A percentile compares a stretch with the other conserved stretches of the same genome.
Evolutionary conservation across 2,797 vertebrate species (phyloP).

Genomic region (Bradypodion ventrale): DNA sequence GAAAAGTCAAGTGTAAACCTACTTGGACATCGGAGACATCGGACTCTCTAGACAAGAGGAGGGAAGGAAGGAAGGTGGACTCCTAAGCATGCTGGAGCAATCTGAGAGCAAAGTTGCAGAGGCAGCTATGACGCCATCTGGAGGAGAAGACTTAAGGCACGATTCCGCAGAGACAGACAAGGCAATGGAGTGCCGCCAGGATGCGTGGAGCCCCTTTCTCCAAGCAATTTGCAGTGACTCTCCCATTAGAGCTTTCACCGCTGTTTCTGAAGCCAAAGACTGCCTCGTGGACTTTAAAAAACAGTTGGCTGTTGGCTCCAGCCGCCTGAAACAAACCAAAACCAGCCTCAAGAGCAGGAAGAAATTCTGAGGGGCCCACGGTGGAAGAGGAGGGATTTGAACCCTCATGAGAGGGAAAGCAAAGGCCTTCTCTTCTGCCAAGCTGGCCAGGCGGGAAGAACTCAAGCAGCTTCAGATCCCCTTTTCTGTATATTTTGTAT

Average conservation of each 20-base stretch:
- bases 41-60: no score
- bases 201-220: constrained; percentile 37
- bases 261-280: constrained; percentile 81
- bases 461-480: background rate
- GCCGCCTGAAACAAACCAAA: constrained; percentile 66
- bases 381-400: background rate
- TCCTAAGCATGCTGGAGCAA: constrained; percentile 77
- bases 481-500: constrained; percentile 73
- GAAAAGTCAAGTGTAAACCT: no score
- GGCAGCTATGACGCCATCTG: constrained; percentile 42
- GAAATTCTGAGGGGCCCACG: constrained; percentile 76
- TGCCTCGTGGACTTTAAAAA: constrained; percentile 81
- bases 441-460: background rate
- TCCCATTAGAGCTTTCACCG: constrained; percentile 77
- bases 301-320: constrained; percentile 50
- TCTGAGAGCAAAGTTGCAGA: constrained; percentile 73
- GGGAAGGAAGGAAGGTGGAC: constrained; percentile 62
- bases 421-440: background rate
- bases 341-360: constrained; percentile 69
- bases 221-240: constrained; percentile 67
- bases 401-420: background rate
- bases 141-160: constrained; percentile 48
- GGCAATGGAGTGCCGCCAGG: background rate
- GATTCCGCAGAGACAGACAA: constrained; percentile 38
- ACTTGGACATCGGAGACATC: no score